Evolutionary conservation across 2,113 vertebrate genomes (phyloP).

Genomic region (Alethe castanea): DNA sequence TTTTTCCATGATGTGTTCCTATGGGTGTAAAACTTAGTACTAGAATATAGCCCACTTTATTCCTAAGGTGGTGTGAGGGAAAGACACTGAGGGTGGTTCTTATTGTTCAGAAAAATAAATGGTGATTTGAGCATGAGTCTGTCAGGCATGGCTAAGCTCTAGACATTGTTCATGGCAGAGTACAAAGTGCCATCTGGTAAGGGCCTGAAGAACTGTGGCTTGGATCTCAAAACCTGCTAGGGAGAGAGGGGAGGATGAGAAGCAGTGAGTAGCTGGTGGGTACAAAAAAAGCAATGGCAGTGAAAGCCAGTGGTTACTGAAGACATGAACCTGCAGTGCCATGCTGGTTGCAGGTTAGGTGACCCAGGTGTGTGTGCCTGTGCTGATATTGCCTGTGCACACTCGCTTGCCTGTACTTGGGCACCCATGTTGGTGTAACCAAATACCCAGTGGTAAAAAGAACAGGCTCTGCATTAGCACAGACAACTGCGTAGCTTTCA

Average conservation of each 20-base stretch:
- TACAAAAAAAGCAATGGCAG: background rate
- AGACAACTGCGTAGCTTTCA: background rate
- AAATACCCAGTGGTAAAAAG: background rate
- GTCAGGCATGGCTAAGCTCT: background rate
- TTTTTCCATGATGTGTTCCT: background rate
- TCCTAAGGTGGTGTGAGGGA: fast-evolving
- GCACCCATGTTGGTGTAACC: background rate
- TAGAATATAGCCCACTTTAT: background rate
- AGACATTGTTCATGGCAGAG: background rate
- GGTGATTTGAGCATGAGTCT: background rate
- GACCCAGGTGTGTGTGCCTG: background rate
- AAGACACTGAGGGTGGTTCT: background rate
- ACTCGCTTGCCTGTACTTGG: background rate
- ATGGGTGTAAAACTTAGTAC: background rate
- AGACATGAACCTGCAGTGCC: fast-evolving
- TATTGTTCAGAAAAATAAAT: background rate
- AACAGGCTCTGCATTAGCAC: background rate
- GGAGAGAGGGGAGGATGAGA: background rate
- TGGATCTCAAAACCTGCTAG: background rate
- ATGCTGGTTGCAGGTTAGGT: background rate
- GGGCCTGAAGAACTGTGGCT: background rate
- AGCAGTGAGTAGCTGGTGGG: background rate
- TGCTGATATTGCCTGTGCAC: background rate
- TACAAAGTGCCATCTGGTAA: background rate
- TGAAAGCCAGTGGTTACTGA: background rate